Evolutionary conservation across 1,140 invertebrate genomes (phyloP).

Genomic region (Hypothenemus hampei): DNA sequence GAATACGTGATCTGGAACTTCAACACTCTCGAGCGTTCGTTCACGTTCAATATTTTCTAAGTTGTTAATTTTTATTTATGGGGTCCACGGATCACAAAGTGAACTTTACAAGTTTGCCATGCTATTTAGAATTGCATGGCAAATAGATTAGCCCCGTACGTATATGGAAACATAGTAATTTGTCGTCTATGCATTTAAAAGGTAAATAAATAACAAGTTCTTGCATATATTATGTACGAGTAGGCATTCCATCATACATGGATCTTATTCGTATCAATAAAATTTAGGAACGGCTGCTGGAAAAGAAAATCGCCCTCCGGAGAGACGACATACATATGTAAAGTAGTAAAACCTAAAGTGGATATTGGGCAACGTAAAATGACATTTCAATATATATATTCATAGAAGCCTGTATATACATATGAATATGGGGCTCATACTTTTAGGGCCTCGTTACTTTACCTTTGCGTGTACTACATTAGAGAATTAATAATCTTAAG

Average conservation of each 20-base stretch:
- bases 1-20: conserved; percentile 40
- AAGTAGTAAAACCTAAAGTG: conserved; percentile 16
- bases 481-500: too few relatives aligned
- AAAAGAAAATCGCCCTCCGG: not conserved
- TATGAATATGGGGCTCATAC: too few relatives aligned
- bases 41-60: not conserved
- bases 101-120: not conserved
- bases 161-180: not conserved
- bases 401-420: too few relatives aligned
- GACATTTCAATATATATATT: conserved; percentile 18
- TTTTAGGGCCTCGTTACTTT: too few relatives aligned
- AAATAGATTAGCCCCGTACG: not conserved
- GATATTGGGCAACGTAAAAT: conserved; percentile 5
- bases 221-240: not conserved
- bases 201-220: not conserved
- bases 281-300: not conserved
- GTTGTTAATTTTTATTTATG: conserved; percentile 33
- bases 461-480: too few relatives aligned
- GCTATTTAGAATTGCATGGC: not conserved
- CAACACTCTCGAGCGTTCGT: conserved; percentile 29
- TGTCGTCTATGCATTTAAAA: not conserved
- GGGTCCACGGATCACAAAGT: not conserved
- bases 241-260: not conserved
- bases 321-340: conserved; percentile 11
- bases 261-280: conserved; percentile 15